phyloP scores from a whole-genome alignment of 2,888 invertebrate species.

The Hyles lineata region DNA sequence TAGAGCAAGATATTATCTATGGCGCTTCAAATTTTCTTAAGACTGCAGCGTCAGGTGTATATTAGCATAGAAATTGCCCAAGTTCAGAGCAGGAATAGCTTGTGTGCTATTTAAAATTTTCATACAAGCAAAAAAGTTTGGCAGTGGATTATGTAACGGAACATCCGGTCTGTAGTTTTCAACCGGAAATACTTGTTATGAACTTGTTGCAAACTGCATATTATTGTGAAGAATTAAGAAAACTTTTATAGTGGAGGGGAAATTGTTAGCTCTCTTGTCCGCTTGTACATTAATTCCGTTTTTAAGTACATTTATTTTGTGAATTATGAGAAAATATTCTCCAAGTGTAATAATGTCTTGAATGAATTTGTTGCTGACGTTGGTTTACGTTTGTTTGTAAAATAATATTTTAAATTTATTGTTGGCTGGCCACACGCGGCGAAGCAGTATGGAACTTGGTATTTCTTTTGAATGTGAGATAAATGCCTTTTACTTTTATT shows the following conservation, averaged over 20 bases:
- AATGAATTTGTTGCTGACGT: no score
- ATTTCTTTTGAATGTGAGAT: no score
- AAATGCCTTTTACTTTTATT: no score
- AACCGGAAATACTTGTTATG: conserved; percentile 9
- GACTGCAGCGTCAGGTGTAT: conserved; percentile 26
- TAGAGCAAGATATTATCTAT: not conserved
- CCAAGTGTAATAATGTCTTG: no score
- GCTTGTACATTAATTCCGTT: not conserved
- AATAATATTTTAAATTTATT: no score
- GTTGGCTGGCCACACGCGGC: no score
- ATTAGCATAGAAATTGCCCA: conserved; percentile 28
- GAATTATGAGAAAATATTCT: no score
- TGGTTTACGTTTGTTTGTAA: no score
- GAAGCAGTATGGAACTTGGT: no score
- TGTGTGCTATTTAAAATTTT: conserved; percentile 20
- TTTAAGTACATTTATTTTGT: no score
- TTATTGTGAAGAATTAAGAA: conserved; percentile 12
- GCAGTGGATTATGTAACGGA: conserved; percentile 13
- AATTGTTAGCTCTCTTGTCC: not conserved
- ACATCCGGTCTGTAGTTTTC: conserved; percentile 8
- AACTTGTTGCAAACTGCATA: conserved; percentile 16
- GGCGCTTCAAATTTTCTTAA: not conserved
- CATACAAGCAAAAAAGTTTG: not conserved
- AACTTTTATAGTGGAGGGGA: conserved; percentile 1
- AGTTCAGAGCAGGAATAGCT: conserved; percentile 18